Conservation (phyloP, 2,888 invertebrate species). For the Lumbricus terrestris region DNA sequence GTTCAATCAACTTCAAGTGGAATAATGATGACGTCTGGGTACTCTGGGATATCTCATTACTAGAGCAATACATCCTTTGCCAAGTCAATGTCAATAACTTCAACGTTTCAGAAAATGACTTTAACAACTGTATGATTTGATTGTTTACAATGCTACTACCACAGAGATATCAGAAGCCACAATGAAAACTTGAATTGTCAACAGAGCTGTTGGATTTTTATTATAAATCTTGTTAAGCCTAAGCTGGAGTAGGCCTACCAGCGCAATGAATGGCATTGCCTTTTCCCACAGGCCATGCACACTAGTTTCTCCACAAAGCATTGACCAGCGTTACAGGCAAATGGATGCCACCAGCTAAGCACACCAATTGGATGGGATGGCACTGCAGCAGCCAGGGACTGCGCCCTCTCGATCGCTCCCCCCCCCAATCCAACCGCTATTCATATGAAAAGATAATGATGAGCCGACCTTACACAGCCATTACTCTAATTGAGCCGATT, state of each 20-base stretch:
- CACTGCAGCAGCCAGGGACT: neutral
- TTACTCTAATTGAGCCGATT: neutral
- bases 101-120: neutral
- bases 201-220: neutral
- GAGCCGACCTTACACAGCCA: neutral
- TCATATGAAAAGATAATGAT: slow-evolving; percentile 11
- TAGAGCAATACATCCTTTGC: neutral
- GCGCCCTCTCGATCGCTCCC: no score
- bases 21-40: neutral
- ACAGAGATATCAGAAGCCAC: neutral
- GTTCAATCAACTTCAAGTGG: neutral
- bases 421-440: neutral
- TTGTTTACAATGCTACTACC: neutral
- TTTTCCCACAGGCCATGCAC: neutral
- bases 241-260: neutral
- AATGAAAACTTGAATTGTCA: neutral
- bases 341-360: neutral
- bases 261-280: neutral
- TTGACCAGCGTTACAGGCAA: neutral
- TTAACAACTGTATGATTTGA: neutral
- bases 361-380: neutral
- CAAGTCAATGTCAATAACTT: neutral
- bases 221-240: neutral
- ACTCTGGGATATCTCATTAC: no score
- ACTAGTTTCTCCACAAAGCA: neutral